Percentiles rank a stretch among this genome's conserved stretches.
Evolutionary conservation across 2,888 invertebrate genomes (phyloP).

Genomic region (Nemotelus pantherinus): DNA sequence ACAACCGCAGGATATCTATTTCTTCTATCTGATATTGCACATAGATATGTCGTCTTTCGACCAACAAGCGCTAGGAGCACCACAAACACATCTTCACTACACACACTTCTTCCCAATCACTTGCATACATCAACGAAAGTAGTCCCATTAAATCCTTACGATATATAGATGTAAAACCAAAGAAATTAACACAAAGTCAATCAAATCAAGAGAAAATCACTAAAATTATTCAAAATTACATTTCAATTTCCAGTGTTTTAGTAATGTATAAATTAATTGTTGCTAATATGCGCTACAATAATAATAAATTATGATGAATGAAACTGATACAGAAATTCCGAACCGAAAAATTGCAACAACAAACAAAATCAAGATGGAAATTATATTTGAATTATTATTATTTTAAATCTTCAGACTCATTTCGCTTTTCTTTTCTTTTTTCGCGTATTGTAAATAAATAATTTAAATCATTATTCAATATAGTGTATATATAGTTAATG

Average conservation of each 20-base stretch:
- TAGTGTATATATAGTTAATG: constrained; percentile 2
- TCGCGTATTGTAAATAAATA: constrained; percentile 27
- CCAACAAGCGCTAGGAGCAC: too few relatives aligned
- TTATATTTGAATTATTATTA: not conserved
- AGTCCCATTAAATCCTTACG: not conserved
- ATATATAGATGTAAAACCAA: not conserved
- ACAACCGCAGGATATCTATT: too few relatives aligned
- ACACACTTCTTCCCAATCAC: too few relatives aligned
- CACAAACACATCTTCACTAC: too few relatives aligned
- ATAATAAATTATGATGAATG: constrained; percentile 17
- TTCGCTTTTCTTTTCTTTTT: constrained; percentile 35
- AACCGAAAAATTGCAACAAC: not conserved
- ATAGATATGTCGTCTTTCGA: too few relatives aligned
- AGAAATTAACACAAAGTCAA: too few relatives aligned
- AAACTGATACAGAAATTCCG: constrained; percentile 21
- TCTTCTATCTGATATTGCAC: too few relatives aligned
- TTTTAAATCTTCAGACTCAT: constrained; percentile 13
- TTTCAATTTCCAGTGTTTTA: constrained; percentile 1
- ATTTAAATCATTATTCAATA: constrained; percentile 21
- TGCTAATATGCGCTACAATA: constrained; percentile 22
- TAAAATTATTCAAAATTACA: constrained; percentile 1
- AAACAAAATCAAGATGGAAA: constrained; percentile 31
- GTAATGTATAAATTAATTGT: constrained; percentile 2
- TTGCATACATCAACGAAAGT: too few relatives aligned
- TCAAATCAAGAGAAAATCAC: constrained; percentile 21